Conservation (phyloP, 1,140 invertebrate species). For the Delia radicum region DNA sequence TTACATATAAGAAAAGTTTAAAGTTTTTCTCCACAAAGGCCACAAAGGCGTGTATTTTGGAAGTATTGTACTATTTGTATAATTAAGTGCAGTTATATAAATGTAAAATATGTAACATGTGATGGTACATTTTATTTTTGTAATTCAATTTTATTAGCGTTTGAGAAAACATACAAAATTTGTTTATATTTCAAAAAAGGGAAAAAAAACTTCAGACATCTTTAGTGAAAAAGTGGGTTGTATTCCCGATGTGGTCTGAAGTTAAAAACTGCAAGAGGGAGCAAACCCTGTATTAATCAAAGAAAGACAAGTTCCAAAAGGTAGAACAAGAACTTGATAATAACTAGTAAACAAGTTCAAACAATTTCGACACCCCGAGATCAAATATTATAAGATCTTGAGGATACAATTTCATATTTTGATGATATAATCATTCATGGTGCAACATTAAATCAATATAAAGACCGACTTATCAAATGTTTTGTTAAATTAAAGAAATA, state of each 20-base stretch:
- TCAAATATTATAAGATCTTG: constrained; percentile 30
- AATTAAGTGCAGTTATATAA: too few species aligned
- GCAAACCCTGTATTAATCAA: not conserved
- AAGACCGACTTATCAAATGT: constrained; percentile 13
- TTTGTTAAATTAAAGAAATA: constrained; percentile 15
- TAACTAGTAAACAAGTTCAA: constrained; percentile 35
- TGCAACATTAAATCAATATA: constrained; percentile 32
- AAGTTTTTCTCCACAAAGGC: too few species aligned
- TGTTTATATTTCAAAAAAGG: too few species aligned
- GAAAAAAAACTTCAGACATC: not conserved
- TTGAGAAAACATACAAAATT: too few species aligned
- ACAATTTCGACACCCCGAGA: constrained; percentile 45
- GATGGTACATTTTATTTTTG: too few species aligned
- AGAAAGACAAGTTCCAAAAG: constrained; percentile 42
- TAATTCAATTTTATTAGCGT: too few species aligned
- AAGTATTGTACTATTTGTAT: too few species aligned
- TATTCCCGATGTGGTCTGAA: not conserved
- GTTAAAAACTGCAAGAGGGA: not conserved
- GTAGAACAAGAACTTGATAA: constrained; percentile 53
- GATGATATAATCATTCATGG: too few species aligned
- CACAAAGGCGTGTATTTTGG: too few species aligned
- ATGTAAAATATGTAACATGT: too few species aligned
- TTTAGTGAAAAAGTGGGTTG: constrained; percentile 9
- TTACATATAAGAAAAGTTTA: too few species aligned
- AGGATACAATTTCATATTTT: constrained; percentile 26